Evolutionary conservation across 2,888 invertebrate genomes (phyloP).

Genomic region (Eurytoma californica): DNA sequence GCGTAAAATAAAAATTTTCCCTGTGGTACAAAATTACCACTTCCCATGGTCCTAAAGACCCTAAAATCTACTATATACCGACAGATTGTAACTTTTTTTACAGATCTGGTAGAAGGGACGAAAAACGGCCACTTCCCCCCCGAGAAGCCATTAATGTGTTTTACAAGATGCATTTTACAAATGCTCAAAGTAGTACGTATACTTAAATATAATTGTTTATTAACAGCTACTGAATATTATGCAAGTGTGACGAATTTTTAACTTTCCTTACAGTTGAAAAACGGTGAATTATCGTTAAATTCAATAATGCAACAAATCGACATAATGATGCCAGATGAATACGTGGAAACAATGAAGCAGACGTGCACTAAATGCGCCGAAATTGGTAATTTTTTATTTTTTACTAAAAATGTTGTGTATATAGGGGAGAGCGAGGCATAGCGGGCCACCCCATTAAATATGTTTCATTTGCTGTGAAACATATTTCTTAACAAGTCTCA

Average conservation of each 20-base stretch:
- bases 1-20: too few species aligned
- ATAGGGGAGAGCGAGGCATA: too few species aligned
- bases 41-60: too few species aligned
- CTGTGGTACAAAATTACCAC: too few species aligned
- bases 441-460: too few species aligned
- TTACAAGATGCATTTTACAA: conserved; percentile 76
- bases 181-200: conserved; percentile 76
- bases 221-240: background rate
- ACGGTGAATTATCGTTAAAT: conserved; percentile 76
- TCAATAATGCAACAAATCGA: conserved; percentile 76
- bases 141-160: conserved; percentile 73
- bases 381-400: conserved; percentile 54
- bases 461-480: too few species aligned
- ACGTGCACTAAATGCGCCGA: conserved; percentile 55
- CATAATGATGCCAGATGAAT: conserved; percentile 60
- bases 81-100: conserved; percentile 55
- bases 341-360: conserved; percentile 55
- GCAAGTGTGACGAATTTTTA: too few species aligned
- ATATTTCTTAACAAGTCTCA: too few species aligned
- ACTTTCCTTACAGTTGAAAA: conserved; percentile 73
- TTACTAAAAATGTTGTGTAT: background rate
- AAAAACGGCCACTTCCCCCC: conserved; percentile 59
- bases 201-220: conserved; percentile 8
- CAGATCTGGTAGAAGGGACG: conserved; percentile 57
- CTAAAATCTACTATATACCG: too few species aligned